phyloP scores from a whole-genome alignment of 2,888 invertebrate genomes.

The Drosophila macrospina region DNA sequence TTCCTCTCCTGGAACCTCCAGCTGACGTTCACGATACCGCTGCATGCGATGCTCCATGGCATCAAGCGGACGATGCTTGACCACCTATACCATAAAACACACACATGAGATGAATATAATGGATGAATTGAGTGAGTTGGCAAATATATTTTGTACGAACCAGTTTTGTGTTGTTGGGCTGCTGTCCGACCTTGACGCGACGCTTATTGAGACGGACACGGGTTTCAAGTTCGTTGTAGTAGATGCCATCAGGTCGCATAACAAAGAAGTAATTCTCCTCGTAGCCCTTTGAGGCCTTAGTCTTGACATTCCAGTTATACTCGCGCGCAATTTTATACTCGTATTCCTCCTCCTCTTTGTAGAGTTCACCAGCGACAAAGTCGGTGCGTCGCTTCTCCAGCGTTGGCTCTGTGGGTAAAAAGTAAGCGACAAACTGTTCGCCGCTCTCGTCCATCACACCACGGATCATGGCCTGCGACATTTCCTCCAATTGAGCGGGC shows the following conservation, averaged over 20 bases:
- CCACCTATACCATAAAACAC: conserved; percentile 83
- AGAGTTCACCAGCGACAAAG: conserved; percentile 90
- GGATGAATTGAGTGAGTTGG: not conserved
- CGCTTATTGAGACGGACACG: conserved; percentile 97
- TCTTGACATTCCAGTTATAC: conserved; percentile 99
- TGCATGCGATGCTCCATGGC: conserved; percentile 95
- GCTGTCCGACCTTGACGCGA: conserved; percentile 91
- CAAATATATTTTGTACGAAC: conserved; percentile 85
- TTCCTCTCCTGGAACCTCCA: conserved; percentile 92
- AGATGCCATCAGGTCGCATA: conserved; percentile 94
- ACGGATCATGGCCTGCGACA: conserved; percentile 99
- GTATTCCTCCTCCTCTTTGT: conserved; percentile 96
- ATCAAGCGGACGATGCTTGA: conserved; percentile 94
- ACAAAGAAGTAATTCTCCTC: conserved; percentile 99
- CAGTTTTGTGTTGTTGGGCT: conserved; percentile 86
- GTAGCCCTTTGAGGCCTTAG: conserved; percentile 96
- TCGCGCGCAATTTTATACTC: conserved; percentile 99
- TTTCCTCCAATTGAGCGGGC: conserved; percentile 96
- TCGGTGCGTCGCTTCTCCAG: conserved; percentile 95
- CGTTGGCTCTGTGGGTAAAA: conserved; percentile 97
- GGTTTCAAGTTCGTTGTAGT: conserved; percentile 97
- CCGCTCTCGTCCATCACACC: conserved; percentile 99
- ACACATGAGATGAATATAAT: not conserved
- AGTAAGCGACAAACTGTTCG: conserved; percentile 99
- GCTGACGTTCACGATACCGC: conserved; percentile 92